Evolutionary conservation across 2,797 vertebrate species (phyloP).

Genomic region (Clamator glandarius): DNA sequence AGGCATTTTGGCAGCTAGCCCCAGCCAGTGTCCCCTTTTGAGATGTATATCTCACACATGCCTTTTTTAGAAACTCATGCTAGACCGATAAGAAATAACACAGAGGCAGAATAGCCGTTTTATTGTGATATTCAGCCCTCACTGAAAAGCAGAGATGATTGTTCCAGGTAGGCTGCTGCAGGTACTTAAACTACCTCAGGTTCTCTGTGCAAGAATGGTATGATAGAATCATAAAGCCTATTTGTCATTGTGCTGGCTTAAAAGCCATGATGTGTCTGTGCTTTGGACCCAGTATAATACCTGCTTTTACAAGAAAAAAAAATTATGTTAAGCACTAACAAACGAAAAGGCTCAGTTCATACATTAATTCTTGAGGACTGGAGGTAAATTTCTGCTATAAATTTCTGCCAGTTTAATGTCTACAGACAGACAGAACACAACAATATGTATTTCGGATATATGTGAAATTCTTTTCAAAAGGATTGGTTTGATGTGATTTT

Average conservation of each 20-base stretch:
- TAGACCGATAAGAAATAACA: background rate
- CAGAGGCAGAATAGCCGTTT: background rate
- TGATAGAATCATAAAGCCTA: background rate
- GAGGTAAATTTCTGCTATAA: background rate
- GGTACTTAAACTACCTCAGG: background rate
- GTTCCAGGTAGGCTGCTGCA: no score
- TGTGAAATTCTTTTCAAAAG: background rate
- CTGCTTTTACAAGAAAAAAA: background rate
- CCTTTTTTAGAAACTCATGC: background rate
- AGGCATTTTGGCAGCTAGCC: background rate
- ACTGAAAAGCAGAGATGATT: background rate
- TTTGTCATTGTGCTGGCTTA: background rate
- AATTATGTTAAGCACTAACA: background rate
- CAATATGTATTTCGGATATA: background rate
- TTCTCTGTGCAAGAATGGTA: background rate
- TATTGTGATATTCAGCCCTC: background rate
- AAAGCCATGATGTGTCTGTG: background rate
- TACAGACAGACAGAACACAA: background rate
- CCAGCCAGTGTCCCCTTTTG: background rate
- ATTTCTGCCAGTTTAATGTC: background rate
- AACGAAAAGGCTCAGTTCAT: background rate
- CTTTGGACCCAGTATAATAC: background rate
- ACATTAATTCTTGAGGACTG: background rate
- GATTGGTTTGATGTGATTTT: background rate
- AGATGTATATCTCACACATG: fast-evolving